Percentiles rank a stretch among this genome's conserved stretches.
phyloP scores from a whole-genome alignment of 2,797 vertebrate species.

The Acanthis flammea region DNA sequence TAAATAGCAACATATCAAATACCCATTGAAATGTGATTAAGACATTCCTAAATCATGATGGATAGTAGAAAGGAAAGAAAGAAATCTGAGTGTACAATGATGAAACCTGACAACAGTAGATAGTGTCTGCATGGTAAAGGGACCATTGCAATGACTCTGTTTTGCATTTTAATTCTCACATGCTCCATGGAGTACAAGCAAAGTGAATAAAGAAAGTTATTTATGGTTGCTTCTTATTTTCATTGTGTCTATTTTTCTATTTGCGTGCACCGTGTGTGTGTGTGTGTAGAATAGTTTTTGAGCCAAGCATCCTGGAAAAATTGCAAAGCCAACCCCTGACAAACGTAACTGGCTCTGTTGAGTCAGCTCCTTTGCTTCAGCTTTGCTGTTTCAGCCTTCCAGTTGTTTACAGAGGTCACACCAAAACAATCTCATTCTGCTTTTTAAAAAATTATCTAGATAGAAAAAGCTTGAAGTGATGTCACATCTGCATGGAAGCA shows the following conservation, averaged over 20 bases:
- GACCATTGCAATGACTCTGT: neutral
- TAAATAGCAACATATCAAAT: neutral
- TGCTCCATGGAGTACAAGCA: neutral
- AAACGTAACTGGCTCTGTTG: neutral
- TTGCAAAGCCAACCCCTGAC: conserved; percentile 10
- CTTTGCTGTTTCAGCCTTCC: conserved; percentile 2
- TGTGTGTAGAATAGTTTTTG: neutral
- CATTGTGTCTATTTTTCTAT: neutral
- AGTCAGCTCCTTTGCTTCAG: neutral
- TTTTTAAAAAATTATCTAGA: neutral
- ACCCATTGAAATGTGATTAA: neutral
- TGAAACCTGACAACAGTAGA: neutral
- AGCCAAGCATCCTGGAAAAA: neutral
- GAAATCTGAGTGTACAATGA: neutral
- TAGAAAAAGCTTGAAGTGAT: neutral
- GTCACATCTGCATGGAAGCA: neutral
- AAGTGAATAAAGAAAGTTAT: neutral
- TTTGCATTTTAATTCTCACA: neutral
- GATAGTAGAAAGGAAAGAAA: neutral
- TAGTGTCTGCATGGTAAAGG: neutral
- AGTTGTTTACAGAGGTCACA: neutral
- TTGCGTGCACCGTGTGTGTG: neutral
- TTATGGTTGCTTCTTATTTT: neutral
- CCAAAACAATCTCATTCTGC: neutral
- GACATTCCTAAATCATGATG: neutral